Evolutionary conservation across 2,113 vertebrate species (phyloP).

Genomic region (Pterophyllum scalare): DNA sequence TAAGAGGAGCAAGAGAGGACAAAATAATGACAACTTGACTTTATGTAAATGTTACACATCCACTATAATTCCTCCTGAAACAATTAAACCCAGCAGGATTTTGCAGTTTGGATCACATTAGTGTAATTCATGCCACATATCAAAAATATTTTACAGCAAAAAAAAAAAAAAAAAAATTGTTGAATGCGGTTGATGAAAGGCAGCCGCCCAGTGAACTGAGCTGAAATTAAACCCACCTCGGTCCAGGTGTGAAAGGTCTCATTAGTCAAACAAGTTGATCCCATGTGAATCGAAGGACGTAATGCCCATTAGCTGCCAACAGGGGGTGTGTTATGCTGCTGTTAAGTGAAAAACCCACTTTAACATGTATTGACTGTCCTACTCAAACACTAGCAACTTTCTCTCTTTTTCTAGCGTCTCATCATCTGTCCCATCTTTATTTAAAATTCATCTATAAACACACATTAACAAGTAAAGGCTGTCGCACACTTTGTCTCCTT

Average conservation of each 20-base stretch:
- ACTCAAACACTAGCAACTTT: constrained; percentile 12
- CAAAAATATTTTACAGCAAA: background rate
- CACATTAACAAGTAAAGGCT: background rate
- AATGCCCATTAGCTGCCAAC: constrained; percentile 34
- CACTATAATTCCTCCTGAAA: background rate
- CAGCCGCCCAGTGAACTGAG: background rate
- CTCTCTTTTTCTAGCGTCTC: background rate
- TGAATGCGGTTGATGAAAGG: background rate
- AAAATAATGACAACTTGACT: background rate
- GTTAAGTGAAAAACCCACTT: background rate
- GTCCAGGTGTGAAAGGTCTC: constrained; percentile 34
- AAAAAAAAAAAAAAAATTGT: background rate
- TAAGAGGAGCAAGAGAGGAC: background rate
- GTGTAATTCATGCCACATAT: background rate
- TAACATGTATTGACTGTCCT: background rate
- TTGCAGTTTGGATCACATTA: background rate
- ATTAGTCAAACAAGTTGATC: constrained; percentile 33
- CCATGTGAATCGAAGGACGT: constrained; percentile 33
- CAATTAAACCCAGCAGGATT: background rate
- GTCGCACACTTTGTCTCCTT: background rate
- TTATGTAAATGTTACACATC: background rate
- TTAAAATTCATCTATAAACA: background rate
- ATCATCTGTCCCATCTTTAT: background rate
- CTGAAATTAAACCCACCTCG: background rate
- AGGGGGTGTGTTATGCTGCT: constrained; percentile 62